A percentile compares a stretch with the other conserved stretches of the same genome.
Conservation (phyloP, 2,113 vertebrate species). For the Dolichallabes microphthalmus region DNA sequence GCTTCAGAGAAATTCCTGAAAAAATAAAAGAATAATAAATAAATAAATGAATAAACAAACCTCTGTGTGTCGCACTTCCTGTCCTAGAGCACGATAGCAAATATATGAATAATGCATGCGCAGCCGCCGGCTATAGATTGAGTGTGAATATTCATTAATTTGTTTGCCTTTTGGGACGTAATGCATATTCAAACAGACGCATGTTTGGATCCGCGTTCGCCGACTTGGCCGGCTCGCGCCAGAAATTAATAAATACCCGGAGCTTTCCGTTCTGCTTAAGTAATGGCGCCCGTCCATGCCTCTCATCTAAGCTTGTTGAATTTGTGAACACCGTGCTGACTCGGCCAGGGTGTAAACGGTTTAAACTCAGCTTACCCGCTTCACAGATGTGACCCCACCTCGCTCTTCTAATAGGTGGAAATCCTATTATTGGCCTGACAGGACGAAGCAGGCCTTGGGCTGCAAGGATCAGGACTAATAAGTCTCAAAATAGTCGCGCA, state of each 20-base stretch:
- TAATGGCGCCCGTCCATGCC: conserved; percentile 48
- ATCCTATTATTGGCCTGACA: conserved; percentile 76
- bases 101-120: conserved; percentile 73
- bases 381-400: conserved; percentile 59
- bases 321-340: conserved; percentile 44
- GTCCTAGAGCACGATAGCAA: conserved; percentile 62
- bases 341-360: conserved; percentile 59
- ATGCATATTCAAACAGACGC: conserved; percentile 72
- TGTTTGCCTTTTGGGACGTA: conserved; percentile 73
- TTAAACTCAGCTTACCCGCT: conserved; percentile 64
- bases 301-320: conserved; percentile 27
- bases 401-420: conserved; percentile 73
- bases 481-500: conserved; percentile 68
- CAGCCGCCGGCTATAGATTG: conserved; percentile 75
- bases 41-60: background rate
- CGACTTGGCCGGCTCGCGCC: conserved; percentile 60
- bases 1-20: background rate
- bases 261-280: conserved; percentile 20
- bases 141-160: conserved; percentile 80
- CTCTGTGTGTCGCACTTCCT: conserved; percentile 61
- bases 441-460: conserved; percentile 73
- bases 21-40: background rate
- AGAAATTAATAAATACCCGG: conserved; percentile 60
- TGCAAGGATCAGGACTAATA: conserved; percentile 73
- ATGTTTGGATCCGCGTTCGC: conserved; percentile 53